Percentiles rank a stretch among this genome's conserved stretches.
These are phyloP conservation scores for Drosophila acutilabella DNA, from an alignment of 2,888 invertebrate genomes.

Conservation along the genomic window DNA sequence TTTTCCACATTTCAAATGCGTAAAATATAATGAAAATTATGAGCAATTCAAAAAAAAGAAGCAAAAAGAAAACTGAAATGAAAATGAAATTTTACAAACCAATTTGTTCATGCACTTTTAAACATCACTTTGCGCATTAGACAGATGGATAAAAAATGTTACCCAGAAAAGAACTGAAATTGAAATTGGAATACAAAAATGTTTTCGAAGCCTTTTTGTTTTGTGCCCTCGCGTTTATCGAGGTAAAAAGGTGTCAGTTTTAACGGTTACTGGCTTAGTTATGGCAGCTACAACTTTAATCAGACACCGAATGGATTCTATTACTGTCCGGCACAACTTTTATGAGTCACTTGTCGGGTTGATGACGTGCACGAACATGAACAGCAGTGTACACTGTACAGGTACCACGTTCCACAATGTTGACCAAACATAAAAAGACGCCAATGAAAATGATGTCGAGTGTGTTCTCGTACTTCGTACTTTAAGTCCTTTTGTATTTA, in stretches of 20 bases:
- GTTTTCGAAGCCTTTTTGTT: conserved; percentile 45
- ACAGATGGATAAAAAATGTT: conserved; percentile 27
- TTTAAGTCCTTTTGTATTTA: conserved; percentile 28
- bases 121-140: conserved; percentile 68
- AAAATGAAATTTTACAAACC: conserved; percentile 76
- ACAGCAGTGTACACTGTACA: conserved; percentile 8
- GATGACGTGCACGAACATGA: conserved; percentile 42
- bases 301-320: conserved; percentile 40
- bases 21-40: conserved; percentile 74
- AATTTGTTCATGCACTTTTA: conserved; percentile 77
- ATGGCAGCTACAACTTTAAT: conserved; percentile 61
- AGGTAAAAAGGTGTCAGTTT: conserved; percentile 47
- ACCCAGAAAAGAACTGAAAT: conserved; percentile 66
- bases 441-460: conserved; percentile 61
- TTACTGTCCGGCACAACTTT: conserved; percentile 38
- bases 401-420: conserved; percentile 71
- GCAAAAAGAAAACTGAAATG: conserved; percentile 33
- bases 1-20: conserved; percentile 69
- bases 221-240: neutral
- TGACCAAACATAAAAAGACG: conserved; percentile 76
- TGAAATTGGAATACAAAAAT: conserved; percentile 60
- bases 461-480: conserved; percentile 9
- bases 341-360: conserved; percentile 57
- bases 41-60: conserved; percentile 34
- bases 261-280: conserved; percentile 47